Conservation (phyloP, 2,113 vertebrate species). For the Prionailurus viverrinus region DNA sequence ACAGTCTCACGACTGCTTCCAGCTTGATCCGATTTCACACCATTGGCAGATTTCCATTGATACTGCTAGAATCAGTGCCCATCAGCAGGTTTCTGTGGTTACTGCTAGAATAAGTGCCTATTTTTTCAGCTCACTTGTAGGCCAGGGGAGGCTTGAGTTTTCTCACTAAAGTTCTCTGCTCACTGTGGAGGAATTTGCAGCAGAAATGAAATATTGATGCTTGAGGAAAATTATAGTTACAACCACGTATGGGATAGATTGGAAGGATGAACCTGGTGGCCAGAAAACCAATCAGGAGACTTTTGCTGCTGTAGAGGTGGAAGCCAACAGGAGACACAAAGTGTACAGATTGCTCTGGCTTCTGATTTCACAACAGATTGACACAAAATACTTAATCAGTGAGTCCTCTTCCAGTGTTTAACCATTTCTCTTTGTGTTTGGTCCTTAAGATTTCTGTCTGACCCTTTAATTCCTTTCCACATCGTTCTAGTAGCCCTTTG, state of each 20-base stretch:
- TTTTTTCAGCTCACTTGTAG: slow-evolving; percentile 1
- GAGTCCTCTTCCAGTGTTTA: not conserved
- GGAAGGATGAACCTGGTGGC: not conserved
- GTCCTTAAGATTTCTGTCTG: not conserved
- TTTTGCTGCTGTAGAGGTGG: not conserved
- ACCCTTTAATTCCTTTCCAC: not conserved
- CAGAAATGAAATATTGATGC: not conserved
- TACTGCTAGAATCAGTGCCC: not conserved
- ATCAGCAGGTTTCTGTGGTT: not conserved
- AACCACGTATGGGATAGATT: not conserved
- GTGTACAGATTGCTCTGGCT: not conserved
- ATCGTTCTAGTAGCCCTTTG: not conserved
- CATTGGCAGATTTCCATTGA: not conserved
- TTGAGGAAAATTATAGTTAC: not conserved
- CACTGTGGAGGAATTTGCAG: slow-evolving; percentile 25
- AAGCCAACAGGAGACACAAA: not conserved
- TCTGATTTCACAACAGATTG: not conserved
- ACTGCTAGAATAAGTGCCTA: not conserved
- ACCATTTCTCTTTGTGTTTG: not conserved
- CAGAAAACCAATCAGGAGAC: not conserved
- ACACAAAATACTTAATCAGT: not conserved
- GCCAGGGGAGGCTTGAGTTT: not conserved
- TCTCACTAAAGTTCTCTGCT: slow-evolving; percentile 26
- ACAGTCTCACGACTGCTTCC: not conserved
- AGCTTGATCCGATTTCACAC: not conserved